These are phyloP conservation scores for Drosophila putrida DNA, from an alignment of 2,888 invertebrate genomes.

Conservation along the genomic window DNA sequence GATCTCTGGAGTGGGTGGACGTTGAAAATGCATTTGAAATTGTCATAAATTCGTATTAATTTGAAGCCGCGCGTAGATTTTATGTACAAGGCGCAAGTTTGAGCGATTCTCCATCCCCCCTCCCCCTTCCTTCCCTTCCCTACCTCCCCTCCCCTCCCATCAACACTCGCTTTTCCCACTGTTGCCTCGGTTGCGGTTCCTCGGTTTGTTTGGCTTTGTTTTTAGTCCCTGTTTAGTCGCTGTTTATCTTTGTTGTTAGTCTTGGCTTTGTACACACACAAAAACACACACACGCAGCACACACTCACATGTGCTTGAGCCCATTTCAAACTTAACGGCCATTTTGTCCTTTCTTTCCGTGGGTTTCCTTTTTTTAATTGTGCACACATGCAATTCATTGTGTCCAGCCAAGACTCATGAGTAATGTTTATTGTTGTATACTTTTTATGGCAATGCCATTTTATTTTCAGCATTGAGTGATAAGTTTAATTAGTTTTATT, in stretches of 20 bases:
- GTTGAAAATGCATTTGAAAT: conserved; percentile 69
- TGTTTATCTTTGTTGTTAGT: conserved; percentile 55
- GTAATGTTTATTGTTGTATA: conserved; percentile 56
- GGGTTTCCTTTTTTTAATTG: conserved; percentile 55
- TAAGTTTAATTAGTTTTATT: conserved; percentile 62
- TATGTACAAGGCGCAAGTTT: conserved; percentile 48
- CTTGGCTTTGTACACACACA: conserved; percentile 40
- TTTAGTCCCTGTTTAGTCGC: conserved; percentile 64
- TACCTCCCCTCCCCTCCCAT: neutral
- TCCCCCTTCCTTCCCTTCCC: neutral
- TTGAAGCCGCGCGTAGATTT: conserved; percentile 63
- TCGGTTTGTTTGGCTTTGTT: conserved; percentile 63
- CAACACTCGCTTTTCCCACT: neutral
- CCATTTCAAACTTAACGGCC: conserved; percentile 68
- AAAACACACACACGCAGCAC: conserved; percentile 5
- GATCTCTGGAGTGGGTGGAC: conserved; percentile 25
- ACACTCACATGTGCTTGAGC: conserved; percentile 13
- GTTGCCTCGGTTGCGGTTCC: conserved; percentile 42
- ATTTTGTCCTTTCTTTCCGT: conserved; percentile 43
- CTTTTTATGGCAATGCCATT: conserved; percentile 53
- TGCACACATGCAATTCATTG: conserved; percentile 53
- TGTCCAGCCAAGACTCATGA: conserved; percentile 52
- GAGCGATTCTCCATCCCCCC: neutral
- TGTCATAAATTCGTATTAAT: conserved; percentile 73
- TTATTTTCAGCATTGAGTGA: conserved; percentile 54